A percentile compares a stretch with the other conserved stretches of the same genome.
Evolutionary conservation across 1,140 invertebrate species (phyloP).

Genomic region (Drosophila suzukii): DNA sequence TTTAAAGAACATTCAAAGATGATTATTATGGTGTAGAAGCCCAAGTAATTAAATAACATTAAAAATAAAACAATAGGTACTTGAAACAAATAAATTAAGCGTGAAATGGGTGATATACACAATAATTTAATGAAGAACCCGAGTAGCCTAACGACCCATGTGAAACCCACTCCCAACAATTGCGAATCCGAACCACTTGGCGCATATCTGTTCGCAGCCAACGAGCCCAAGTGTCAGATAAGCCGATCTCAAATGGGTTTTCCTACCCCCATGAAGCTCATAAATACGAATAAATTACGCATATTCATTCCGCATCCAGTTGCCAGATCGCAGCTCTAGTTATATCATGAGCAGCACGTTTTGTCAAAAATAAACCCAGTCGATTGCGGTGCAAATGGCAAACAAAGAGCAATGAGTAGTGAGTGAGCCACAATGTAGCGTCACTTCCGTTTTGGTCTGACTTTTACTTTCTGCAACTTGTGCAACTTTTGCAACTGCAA

Average conservation of each 20-base stretch:
- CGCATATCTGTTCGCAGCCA: conserved; percentile 14
- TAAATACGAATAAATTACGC: conserved; percentile 34
- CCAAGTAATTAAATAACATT: too few relatives aligned
- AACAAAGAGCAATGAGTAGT: conserved; percentile 20
- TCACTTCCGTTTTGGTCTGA: conserved; percentile 67
- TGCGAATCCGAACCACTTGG: conserved; percentile 22
- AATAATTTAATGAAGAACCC: neutral
- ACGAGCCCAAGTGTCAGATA: conserved; percentile 17
- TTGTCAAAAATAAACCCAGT: conserved; percentile 42
- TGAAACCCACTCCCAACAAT: conserved; percentile 1
- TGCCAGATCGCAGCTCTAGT: conserved; percentile 44
- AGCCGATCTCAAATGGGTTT: conserved; percentile 46
- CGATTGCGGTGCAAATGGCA: conserved; percentile 5
- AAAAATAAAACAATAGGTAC: too few relatives aligned
- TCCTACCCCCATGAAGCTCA: conserved; percentile 40
- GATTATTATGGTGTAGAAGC: too few relatives aligned
- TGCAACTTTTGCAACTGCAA: conserved; percentile 32
- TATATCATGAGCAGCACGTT: conserved; percentile 56
- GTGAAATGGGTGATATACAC: neutral
- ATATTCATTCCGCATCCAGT: conserved; percentile 44
- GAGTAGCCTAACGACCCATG: neutral
- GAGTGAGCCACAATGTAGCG: conserved; percentile 9
- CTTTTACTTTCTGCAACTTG: conserved; percentile 69
- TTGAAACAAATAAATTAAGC: neutral
- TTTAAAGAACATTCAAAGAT: too few relatives aligned